Conservation (phyloP, 2,113 vertebrate genomes). For the Chionis minor region DNA sequence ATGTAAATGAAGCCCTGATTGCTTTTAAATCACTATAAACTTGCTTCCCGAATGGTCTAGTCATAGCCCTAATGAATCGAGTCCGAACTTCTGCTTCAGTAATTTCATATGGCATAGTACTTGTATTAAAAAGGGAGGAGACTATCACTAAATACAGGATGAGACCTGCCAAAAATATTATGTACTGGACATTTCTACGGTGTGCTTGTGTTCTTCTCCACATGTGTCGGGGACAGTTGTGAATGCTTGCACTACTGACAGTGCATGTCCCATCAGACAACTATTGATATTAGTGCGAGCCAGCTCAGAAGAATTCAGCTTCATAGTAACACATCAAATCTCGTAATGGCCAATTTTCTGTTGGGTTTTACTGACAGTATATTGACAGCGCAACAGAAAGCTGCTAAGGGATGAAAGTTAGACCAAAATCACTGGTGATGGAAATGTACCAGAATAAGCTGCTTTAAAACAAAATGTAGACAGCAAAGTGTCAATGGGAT, state of each 20-base stretch:
- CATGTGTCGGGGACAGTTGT: background rate
- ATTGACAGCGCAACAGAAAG: background rate
- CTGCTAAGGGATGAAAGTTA: background rate
- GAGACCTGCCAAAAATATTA: background rate
- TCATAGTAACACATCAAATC: background rate
- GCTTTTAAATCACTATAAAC: background rate
- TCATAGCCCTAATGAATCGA: background rate
- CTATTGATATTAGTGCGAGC: background rate
- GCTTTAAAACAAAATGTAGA: background rate
- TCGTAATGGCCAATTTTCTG: background rate
- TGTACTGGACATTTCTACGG: background rate
- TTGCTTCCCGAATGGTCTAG: background rate
- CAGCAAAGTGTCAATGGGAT: background rate
- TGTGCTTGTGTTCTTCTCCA: background rate
- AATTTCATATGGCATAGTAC: background rate
- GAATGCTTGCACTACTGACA: background rate
- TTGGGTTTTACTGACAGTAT: background rate
- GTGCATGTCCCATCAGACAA: fast-evolving
- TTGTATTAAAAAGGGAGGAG: background rate
- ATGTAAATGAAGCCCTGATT: background rate
- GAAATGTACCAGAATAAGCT: background rate
- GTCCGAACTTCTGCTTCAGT: background rate
- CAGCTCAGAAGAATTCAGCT: background rate
- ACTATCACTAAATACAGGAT: background rate
- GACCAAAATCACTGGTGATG: background rate